These are phyloP conservation scores for Synergus umbraculus DNA, from an alignment of 2,888 invertebrate genomes.

Conservation along the genomic window DNA sequence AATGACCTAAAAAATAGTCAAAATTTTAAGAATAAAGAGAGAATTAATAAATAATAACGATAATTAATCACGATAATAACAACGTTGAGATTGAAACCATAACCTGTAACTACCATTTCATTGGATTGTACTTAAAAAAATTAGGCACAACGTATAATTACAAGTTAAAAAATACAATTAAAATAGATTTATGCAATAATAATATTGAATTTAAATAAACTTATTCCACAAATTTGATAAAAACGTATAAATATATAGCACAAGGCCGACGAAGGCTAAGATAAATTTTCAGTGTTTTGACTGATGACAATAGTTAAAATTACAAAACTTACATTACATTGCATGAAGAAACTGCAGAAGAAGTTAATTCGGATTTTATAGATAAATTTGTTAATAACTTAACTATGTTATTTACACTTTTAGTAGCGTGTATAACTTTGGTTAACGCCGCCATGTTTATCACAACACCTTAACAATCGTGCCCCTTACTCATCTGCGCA, in stretches of 20 bases:
- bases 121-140: no score
- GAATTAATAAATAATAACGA: no score
- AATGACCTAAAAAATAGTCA: slow-evolving; percentile 20
- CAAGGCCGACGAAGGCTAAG: background rate
- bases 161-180: background rate
- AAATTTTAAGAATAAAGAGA: background rate
- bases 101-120: no score
- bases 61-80: no score
- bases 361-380: slow-evolving; percentile 42
- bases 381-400: slow-evolving; percentile 66
- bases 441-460: slow-evolving; percentile 63
- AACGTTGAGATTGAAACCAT: no score
- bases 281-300: background rate
- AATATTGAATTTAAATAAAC: background rate
- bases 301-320: slow-evolving; percentile 49
- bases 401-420: slow-evolving; percentile 62
- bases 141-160: background rate
- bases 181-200: background rate
- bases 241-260: slow-evolving; percentile 3
- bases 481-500: no score
- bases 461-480: no score
- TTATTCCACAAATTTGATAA: background rate
- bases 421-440: slow-evolving; percentile 60
- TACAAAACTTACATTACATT: slow-evolving; percentile 48
- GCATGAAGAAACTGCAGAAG: slow-evolving; percentile 41